phyloP scores from a whole-genome alignment of 2,797 vertebrate genomes.

The Hypotaenidia philippensis region DNA sequence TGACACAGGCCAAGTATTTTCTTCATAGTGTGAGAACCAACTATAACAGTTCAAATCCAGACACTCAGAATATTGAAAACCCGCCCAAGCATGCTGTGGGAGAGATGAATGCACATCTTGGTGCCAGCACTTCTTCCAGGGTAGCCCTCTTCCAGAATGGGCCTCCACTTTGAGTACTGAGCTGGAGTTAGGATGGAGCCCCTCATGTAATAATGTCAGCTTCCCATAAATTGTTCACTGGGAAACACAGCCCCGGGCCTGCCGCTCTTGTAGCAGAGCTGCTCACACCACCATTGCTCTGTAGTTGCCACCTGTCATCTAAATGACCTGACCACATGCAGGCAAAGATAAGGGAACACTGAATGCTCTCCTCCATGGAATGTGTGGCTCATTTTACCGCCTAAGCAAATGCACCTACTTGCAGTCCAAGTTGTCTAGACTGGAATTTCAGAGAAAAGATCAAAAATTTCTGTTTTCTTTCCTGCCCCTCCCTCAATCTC shows the following conservation, averaged over 20 bases:
- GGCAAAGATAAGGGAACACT: neutral
- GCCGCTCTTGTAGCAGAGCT: accelerated
- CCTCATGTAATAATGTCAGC: neutral
- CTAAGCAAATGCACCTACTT: neutral
- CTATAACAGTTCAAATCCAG: neutral
- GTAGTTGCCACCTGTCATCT: neutral
- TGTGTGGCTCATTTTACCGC: accelerated
- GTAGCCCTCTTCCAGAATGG: neutral
- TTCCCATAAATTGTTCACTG: accelerated
- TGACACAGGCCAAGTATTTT: neutral
- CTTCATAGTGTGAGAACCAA: neutral
- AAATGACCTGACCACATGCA: neutral
- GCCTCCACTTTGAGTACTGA: neutral
- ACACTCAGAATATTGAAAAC: neutral
- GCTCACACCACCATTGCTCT: neutral
- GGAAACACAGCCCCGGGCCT: neutral
- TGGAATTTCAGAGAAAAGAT: conserved; percentile 1
- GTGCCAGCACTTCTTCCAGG: neutral
- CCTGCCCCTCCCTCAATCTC: conserved; percentile 6
- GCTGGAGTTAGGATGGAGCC: neutral
- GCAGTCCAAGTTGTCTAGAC: neutral
- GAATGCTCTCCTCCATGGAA: neutral
- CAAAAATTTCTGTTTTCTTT: neutral
- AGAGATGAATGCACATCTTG: neutral
- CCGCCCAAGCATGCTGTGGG: neutral